A percentile compares a stretch with the other conserved stretches of the same genome.
Evolutionary conservation across 2,113 vertebrate genomes (phyloP).

Genomic region (Strix aluco): DNA sequence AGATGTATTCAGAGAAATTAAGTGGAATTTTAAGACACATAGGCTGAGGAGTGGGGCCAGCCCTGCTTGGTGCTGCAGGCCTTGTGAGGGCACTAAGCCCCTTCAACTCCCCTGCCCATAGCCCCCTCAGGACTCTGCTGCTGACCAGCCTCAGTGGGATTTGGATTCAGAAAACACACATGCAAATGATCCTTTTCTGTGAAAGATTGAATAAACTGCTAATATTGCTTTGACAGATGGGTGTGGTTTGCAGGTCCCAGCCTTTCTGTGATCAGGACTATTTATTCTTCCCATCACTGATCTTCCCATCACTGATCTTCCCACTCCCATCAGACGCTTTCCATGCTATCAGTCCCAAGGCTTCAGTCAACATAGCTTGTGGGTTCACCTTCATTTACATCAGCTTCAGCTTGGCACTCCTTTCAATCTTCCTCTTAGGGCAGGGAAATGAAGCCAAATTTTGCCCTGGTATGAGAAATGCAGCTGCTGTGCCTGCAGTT

Average conservation of each 20-base stretch:
- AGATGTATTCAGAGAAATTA: neutral
- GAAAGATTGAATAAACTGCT: neutral
- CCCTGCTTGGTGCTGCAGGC: neutral
- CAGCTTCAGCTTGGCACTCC: neutral
- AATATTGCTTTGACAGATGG: neutral
- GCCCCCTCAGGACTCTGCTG: neutral
- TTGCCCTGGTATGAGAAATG: neutral
- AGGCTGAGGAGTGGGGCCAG: neutral
- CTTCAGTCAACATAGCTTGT: neutral
- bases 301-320: neutral
- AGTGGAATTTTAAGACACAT: neutral
- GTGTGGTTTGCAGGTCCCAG: neutral
- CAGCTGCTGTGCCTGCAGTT: neutral
- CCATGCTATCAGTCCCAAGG: neutral
- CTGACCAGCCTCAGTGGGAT: neutral
- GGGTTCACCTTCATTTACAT: neutral
- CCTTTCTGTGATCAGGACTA: neutral
- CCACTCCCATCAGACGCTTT: neutral
- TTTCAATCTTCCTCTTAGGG: neutral
- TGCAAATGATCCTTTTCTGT: neutral
- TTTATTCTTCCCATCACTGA: neutral
- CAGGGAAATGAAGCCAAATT: neutral
- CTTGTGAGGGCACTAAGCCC: fast-evolving
- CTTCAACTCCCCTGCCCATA: neutral
- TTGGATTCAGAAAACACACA: neutral